Percentiles rank a stretch among this genome's conserved stretches.
Conservation (phyloP, 2,888 invertebrate genomes). For the Pantelozetes paolii region DNA sequence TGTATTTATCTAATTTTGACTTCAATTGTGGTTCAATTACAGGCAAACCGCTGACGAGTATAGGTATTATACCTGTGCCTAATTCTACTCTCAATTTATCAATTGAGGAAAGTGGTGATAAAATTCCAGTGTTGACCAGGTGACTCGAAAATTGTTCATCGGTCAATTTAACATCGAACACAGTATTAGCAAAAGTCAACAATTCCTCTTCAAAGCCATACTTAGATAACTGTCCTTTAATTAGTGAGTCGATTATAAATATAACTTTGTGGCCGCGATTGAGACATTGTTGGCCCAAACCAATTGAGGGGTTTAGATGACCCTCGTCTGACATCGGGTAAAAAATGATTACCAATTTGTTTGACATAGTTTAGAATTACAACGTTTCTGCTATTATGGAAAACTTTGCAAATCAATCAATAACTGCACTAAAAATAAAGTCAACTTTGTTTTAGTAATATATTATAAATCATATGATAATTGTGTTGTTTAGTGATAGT, state of each 20-base stretch:
- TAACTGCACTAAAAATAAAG: too few relatives aligned
- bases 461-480: too few relatives aligned
- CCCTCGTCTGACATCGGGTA: too few relatives aligned
- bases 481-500: too few relatives aligned
- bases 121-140: not conserved
- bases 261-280: constrained; percentile 23
- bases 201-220: constrained; percentile 22
- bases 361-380: too few relatives aligned
- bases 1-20: not conserved
- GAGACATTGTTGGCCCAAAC: constrained; percentile 33
- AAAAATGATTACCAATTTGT: too few relatives aligned
- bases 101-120: too few relatives aligned
- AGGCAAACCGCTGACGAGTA: not conserved
- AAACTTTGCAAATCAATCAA: too few relatives aligned
- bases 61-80: not conserved
- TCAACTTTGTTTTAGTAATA: too few relatives aligned
- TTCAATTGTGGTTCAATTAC: not conserved
- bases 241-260: constrained; percentile 29
- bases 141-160: too few relatives aligned
- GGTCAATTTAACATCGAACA: not conserved
- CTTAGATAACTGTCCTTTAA: constrained; percentile 11
- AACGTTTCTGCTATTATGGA: too few relatives aligned
- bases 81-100: not conserved
- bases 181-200: not conserved
- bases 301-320: constrained; percentile 37